Evolutionary conservation across 2,888 invertebrate genomes (phyloP), one percentile per base, ranked within the genome.

Genomic region (Neria commutata): DNA sequence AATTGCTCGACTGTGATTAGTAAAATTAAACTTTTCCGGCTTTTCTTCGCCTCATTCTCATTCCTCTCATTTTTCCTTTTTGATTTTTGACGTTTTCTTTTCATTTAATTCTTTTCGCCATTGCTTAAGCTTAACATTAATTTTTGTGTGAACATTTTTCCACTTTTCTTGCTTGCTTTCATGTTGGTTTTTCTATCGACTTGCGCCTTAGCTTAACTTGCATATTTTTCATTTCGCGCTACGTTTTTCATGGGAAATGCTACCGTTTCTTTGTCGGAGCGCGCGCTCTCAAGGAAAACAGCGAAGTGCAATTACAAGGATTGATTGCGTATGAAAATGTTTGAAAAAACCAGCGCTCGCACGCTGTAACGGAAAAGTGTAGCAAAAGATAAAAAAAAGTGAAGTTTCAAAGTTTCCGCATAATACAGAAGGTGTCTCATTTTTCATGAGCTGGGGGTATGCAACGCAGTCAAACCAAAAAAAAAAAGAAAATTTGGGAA

Each of bases 1-100:
- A 80, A 78, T 78, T 78, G 79, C 78, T 74, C 75, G 68, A 71
- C 79, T 77, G 78, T 79, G 78, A 78, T 78, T 78, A 80, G 80
- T 76, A 76, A 77, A 75, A 80, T 78, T 74, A 77, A 80, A 78
- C 76, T 79, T 80, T 80, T 73, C 69, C 65, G 42, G 42, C 59
- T 69, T 65, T 46, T 65, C 62, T 64, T 60, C 61, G 60, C 70
- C 67, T 68, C 29, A 64, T 73, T 69, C 52, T 54, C 16, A 34
- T 58, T 53, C 50, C 54, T 62, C 8, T 54, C 56, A 1, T 26
- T 66, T 56, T 62, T 59, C 23, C 66, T 55, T 29, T 51, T 54
- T 50, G 56, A 50, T 49, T 57, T 68, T 67, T 46, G 33, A 58
- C 55, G 42, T 21, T 17, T 16, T 26, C 21, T 26, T 26, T 48